These are phyloP conservation scores for Parasteatoda tepidariorum DNA, from an alignment of 1,140 invertebrate genomes.

Conservation along the genomic window DNA sequence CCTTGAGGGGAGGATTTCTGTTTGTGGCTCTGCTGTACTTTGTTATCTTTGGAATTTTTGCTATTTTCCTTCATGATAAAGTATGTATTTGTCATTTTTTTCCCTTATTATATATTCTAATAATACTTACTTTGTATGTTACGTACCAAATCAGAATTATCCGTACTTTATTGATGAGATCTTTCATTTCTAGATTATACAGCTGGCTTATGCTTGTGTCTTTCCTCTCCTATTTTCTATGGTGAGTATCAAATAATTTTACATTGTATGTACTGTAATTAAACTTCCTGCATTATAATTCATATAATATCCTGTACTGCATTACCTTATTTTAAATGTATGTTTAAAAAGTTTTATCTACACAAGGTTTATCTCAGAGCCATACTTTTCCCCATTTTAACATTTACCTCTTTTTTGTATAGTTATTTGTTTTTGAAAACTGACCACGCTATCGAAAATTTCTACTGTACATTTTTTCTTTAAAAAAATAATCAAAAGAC, in stretches of 20 bases:
- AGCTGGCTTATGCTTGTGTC: conserved; percentile 81
- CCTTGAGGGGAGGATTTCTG: conserved; percentile 75
- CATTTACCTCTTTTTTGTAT: background rate
- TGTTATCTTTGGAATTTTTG: conserved; percentile 84
- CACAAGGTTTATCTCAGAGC: no score
- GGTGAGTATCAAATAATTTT: conserved; percentile 39
- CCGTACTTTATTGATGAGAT: background rate
- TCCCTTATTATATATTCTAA: background rate
- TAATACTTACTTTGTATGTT: background rate
- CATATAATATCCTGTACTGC: no score
- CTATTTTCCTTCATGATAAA: conserved; percentile 69
- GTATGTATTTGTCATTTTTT: conserved; percentile 14
- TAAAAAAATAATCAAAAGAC: no score
- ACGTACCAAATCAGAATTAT: no score
- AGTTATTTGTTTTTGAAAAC: background rate
- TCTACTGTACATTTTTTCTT: background rate
- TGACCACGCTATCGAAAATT: background rate
- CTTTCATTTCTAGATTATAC: conserved; percentile 68
- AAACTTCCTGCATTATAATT: background rate
- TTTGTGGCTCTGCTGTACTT: conserved; percentile 83
- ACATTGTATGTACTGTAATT: background rate
- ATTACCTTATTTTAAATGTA: no score
- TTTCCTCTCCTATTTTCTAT: conserved; percentile 85
- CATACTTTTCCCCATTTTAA: background rate
- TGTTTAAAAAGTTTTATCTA: no score